phyloP scores from a whole-genome alignment of 2,113 vertebrate species.

The Microtus pennsylvanicus region DNA sequence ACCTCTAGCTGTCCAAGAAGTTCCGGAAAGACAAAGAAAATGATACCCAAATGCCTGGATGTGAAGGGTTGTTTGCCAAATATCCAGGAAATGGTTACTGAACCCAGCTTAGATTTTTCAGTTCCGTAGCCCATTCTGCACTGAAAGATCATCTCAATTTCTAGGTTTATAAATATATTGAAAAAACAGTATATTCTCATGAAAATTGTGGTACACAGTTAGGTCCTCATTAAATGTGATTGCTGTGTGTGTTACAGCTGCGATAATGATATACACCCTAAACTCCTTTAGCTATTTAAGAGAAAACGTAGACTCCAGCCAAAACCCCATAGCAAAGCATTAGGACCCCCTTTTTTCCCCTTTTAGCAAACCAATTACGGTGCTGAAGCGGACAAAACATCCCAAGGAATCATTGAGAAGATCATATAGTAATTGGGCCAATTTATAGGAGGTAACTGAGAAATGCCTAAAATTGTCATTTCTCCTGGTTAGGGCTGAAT shows the following conservation, averaged over 20 bases:
- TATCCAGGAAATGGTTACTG: slow-evolving; percentile 33
- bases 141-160: slow-evolving; percentile 59
- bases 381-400: slow-evolving; percentile 55
- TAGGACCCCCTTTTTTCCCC: slow-evolving; percentile 15
- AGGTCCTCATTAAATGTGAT: slow-evolving; percentile 66
- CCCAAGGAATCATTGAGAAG: slow-evolving; percentile 67
- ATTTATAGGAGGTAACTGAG: slow-evolving; percentile 75
- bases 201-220: slow-evolving; percentile 51
- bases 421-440: slow-evolving; percentile 75
- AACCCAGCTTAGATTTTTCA: slow-evolving; percentile 35
- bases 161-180: slow-evolving; percentile 52
- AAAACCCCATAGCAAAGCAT: slow-evolving; percentile 21
- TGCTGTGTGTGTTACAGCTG: not conserved
- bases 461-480: slow-evolving; percentile 78
- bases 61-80: slow-evolving; percentile 17
- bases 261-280: slow-evolving; percentile 46
- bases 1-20: not conserved
- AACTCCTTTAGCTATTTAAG: slow-evolving; percentile 61
- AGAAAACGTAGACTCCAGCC: slow-evolving; percentile 49
- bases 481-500: slow-evolving; percentile 71
- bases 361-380: slow-evolving; percentile 74
- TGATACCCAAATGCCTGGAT: not conserved
- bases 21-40: slow-evolving; percentile 23
- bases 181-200: slow-evolving; percentile 48
- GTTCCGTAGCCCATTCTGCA: not conserved